phyloP scores from a whole-genome alignment of 2,888 invertebrate genomes.

The Chrysotoxum bicinctum region DNA sequence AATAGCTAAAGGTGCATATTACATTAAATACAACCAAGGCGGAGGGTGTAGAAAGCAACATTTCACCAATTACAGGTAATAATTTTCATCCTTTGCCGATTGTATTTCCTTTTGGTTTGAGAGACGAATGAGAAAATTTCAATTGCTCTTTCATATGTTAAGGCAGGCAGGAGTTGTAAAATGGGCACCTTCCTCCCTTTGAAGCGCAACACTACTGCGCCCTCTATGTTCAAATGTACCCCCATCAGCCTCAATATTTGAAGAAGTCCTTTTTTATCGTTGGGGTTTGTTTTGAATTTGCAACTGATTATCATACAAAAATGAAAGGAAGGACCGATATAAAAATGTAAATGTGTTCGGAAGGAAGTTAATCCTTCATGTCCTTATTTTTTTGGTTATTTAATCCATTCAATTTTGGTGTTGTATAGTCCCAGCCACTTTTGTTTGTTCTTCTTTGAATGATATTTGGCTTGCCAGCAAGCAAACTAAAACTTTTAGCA shows the following conservation, averaged over 20 bases:
- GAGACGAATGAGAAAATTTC: conserved; percentile 33
- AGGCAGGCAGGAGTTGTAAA: conserved; percentile 14
- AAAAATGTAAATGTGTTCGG: conserved; percentile 16
- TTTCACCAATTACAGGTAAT: conserved; percentile 70
- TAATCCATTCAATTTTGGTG: conserved; percentile 19
- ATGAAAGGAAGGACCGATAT: not conserved
- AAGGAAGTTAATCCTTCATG: conserved; percentile 48
- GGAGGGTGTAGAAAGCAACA: conserved; percentile 56
- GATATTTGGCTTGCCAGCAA: conserved; percentile 12
- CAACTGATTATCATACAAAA: conserved; percentile 50
- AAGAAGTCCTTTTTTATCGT: conserved; percentile 21
- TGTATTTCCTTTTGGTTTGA: conserved; percentile 39
- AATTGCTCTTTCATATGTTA: conserved; percentile 48
- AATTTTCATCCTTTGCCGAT: conserved; percentile 48
- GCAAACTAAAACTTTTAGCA: conserved; percentile 15
- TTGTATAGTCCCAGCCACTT: not conserved
- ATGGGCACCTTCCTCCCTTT: not conserved
- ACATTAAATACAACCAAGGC: not conserved
- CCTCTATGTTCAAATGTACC: not conserved
- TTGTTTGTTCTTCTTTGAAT: not conserved
- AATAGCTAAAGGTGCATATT: not conserved
- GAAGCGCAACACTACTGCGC: not conserved
- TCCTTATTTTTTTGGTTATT: not conserved
- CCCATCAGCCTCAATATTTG: conserved; percentile 42
- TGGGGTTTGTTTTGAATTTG: not conserved